A percentile compares a stretch with the other conserved stretches of the same genome.
Conservation (phyloP, 1,140 invertebrate genomes). For the Conus ventricosus region DNA sequence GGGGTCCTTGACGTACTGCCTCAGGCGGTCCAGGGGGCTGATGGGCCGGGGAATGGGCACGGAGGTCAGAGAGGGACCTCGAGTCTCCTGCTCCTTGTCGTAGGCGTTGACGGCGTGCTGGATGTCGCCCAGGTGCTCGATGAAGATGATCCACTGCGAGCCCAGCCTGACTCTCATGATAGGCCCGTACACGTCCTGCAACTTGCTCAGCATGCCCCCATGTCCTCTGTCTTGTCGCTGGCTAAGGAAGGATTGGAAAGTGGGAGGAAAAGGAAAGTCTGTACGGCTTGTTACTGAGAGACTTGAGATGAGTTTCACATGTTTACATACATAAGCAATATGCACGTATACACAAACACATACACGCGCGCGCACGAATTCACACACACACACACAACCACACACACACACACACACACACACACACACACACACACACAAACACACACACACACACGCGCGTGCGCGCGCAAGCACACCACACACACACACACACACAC, state of each 20-base stretch:
- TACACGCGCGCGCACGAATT: no score
- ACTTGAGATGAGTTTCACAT: no score
- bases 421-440: no score
- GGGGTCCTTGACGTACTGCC: not conserved
- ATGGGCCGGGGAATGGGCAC: not conserved
- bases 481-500: no score
- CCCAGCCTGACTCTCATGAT: not conserved
- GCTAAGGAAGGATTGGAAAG: not conserved
- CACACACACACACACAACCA: no score
- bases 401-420: no score
- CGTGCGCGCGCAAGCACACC: no score
- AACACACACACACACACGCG: no score
- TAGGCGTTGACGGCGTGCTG: not conserved
- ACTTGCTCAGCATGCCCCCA: slow-evolving; percentile 14
- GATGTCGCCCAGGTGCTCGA: slow-evolving; percentile 19
- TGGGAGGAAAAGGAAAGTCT: no score
- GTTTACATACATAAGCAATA: no score
- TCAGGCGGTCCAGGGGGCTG: not conserved
- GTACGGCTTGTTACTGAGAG: no score
- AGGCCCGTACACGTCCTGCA: slow-evolving; percentile 12
- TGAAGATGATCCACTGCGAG: slow-evolving; percentile 14
- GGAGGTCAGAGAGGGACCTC: not conserved
- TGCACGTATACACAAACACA: no score
- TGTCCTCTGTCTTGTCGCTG: not conserved
- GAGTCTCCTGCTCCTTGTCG: not conserved